A percentile compares a stretch with the other conserved stretches of the same genome.
These are phyloP conservation scores for Elegia similella DNA, from an alignment of 2,888 invertebrate genomes.

Conservation along the genomic window DNA sequence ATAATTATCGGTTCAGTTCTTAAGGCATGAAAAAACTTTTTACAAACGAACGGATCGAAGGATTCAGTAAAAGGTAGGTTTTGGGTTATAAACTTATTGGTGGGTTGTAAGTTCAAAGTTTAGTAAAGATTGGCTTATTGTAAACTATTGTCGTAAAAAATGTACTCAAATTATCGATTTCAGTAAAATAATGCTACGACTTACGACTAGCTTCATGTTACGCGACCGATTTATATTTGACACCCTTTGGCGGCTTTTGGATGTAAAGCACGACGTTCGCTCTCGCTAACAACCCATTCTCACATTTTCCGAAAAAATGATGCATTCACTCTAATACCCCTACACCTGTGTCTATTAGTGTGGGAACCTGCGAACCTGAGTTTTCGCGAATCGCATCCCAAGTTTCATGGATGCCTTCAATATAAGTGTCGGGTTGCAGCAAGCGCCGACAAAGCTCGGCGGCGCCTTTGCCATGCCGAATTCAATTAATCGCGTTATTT, in stretches of 20 bases:
- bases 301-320: slow-evolving; percentile 3
- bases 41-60: too few relatives aligned
- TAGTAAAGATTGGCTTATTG: too few relatives aligned
- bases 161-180: background rate
- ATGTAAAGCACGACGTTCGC: background rate
- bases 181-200: background rate
- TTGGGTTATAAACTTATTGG: too few relatives aligned
- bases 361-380: slow-evolving; percentile 46
- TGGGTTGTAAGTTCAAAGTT: too few relatives aligned
- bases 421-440: slow-evolving; percentile 66
- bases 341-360: slow-evolving; percentile 38
- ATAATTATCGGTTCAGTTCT: too few relatives aligned
- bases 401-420: slow-evolving; percentile 41
- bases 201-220: background rate
- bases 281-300: background rate
- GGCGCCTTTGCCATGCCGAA: slow-evolving; percentile 76
- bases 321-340: slow-evolving; percentile 6
- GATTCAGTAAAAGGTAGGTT: too few relatives aligned
- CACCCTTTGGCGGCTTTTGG: background rate
- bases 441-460: slow-evolving; percentile 71
- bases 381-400: slow-evolving; percentile 44
- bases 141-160: background rate
- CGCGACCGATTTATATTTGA: background rate
- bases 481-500: slow-evolving; percentile 81
- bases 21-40: too few relatives aligned